Evolutionary conservation across 2,113 vertebrate species (phyloP).

Genomic region (Capreolus pygargus): DNA sequence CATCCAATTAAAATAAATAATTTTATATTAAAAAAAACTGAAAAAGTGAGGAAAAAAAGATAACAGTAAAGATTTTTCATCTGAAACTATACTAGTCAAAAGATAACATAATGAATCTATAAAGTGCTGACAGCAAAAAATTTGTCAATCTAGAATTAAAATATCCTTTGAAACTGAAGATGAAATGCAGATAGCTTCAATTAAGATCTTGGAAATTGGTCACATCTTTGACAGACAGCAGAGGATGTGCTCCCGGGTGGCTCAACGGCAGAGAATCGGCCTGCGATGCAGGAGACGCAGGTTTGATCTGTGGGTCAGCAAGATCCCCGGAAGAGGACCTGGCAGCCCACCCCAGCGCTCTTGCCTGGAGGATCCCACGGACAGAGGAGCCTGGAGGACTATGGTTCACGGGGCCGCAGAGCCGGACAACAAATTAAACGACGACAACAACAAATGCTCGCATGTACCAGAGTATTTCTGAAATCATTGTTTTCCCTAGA

Average conservation of each 20-base stretch:
- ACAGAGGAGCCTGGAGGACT: not conserved
- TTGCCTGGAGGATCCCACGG: not conserved
- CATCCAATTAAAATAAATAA: no score
- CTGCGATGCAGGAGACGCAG: not conserved
- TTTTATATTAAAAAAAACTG: no score
- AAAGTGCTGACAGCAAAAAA: not conserved
- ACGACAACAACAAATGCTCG: not conserved
- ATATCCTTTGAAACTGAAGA: not conserved
- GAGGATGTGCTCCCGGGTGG: not conserved
- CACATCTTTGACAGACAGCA: not conserved
- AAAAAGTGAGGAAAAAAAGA: not conserved
- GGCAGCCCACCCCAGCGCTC: not conserved
- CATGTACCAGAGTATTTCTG: not conserved
- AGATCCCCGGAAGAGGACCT: not conserved
- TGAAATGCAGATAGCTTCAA: not conserved
- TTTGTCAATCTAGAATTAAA: not conserved
- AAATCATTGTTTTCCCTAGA: not conserved
- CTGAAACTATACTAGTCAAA: not conserved
- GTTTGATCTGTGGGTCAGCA: not conserved
- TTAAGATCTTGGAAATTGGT: not conserved
- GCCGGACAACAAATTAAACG: not conserved
- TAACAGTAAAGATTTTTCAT: not conserved
- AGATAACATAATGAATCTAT: not conserved
- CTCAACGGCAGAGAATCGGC: accelerated
- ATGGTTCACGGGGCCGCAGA: accelerated